Evolutionary conservation across 2,113 vertebrate species (phyloP), one percentile per base, ranked within the genome.

Genomic region (Mixornis gularis): DNA sequence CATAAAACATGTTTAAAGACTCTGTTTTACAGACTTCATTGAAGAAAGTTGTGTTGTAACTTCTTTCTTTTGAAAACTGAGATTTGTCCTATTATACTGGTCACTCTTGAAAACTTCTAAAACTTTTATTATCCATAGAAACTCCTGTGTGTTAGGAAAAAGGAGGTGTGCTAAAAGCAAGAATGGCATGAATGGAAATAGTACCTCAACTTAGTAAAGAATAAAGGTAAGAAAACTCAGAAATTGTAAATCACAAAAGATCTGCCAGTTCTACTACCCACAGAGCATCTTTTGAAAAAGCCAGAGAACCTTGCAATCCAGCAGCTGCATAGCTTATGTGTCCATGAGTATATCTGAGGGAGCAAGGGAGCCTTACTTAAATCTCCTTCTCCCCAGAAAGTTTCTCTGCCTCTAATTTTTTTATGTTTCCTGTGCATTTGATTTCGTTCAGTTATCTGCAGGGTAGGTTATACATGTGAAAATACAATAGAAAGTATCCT

Each of bases 61-160:
- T 92, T 91, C 70, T 87, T 93, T 89, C 66, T 85, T 90, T 83
- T 74, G 29, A 72, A 89, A 84, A 68, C 21, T 44, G 52, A 68
- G 9, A 76, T 89, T 66, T 73, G 12, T 93, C 80, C n/a, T 72
- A 26, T 83, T 89, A 38, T 76, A 32, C 22, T 82, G 25, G 7
- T 76, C 29, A 49, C 40, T 79, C 70, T 66, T 94, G 55, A 82
- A 95, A 82, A 76, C 22, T 79, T 89, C 32, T 70, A 58, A 87
- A 85, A 76, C 32, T 20, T 65, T 76, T 85, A 62, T 76, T 85
- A 70, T 58, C 51, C 19, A 14, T 62, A 48, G 56, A 55, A 43
- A 72, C 18, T 51, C 34, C 46, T 41, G 16, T 52, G 17, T 58
- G 16, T 93, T 93, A 60, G 8, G 14, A 73, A 86, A 64, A 83